phyloP scores from a whole-genome alignment of 2,888 invertebrate genomes.

The Adineta ricciae region DNA sequence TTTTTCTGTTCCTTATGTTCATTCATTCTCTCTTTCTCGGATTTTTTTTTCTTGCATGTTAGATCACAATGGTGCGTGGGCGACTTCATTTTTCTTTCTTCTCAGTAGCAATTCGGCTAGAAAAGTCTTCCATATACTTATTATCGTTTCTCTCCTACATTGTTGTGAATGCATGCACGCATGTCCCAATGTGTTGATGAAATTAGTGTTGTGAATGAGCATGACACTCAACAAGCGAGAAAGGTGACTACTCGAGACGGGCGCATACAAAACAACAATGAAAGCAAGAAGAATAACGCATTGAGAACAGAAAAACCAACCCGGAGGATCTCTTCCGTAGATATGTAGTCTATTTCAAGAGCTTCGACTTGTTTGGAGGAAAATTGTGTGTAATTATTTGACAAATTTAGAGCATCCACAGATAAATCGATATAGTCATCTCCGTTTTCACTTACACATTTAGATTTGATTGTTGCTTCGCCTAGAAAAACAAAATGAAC shows the following conservation, averaged over 20 bases:
- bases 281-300: not conserved
- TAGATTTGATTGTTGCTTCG: not conserved
- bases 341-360: conserved; percentile 7
- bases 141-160: not conserved
- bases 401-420: not conserved
- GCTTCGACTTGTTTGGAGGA: not conserved
- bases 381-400: not conserved
- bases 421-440: not conserved
- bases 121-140: not conserved
- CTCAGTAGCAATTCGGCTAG: not conserved
- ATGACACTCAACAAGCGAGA: not conserved
- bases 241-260: not conserved
- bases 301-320: not conserved
- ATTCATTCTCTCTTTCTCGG: not conserved
- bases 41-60: not conserved
- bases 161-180: not conserved
- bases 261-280: not conserved
- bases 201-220: not conserved
- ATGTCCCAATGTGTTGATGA: not conserved
- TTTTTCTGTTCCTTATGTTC: not conserved
- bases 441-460: not conserved
- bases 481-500: not conserved
- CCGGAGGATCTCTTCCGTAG: conserved; percentile 15
- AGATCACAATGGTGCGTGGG: not conserved
- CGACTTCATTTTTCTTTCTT: not conserved